Base-by-base conservation (phyloP, 2,113 vertebrate genomes). In the Thamnaconus septentrionalis region DNA sequence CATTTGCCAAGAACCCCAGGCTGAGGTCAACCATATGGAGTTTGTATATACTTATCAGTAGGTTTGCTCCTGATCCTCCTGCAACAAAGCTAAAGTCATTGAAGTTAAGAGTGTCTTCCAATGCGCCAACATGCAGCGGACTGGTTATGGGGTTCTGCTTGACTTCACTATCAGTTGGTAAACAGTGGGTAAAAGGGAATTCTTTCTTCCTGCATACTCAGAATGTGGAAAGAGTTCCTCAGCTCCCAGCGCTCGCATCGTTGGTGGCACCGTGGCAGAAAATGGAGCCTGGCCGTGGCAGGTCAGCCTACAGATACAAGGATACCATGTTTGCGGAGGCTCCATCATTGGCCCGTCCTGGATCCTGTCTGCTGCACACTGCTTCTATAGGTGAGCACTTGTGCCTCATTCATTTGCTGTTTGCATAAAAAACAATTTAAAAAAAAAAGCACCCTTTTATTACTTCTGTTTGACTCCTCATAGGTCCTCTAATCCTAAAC, bases 311-410 rank as follows among this genome's bases (percentile, higher is more conserved):
- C 94, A 94, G 73, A 83, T 88, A 66, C 41, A 49, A 0, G 75
- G 79, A 5, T 71, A 71, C 1, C 96, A 98, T 68, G 0, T 92
- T 8, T 98, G 97, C 0, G 97, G 96, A 31, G 97, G 95, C 7
- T 95, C 96, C 0, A 64, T 98, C 69, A 94, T 98, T 80, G 89
- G 91, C 18, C 81, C 91, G 0, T 41, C 68, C 45, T 98, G 96
- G 97, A 90, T 98, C 53, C 46, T 97, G 59, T 96, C 96, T 0
- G 96, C 97, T 0, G 97, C 97, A 0, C 96, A 98, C 83, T 98
- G 96, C 4, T 93, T 98, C 47, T 82, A 94, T 0, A 62, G 64
- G 96, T 98, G 85, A 93, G 94, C 79, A 7, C 55, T 10, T 18
- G 3, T 7, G 11, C 8, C 18, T 41, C 49, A 56, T 8, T 0